A percentile compares a stretch with the other conserved stretches of the same genome.
phyloP scores from a whole-genome alignment of 2,113 vertebrate genomes.

The Sylvietta virens region DNA sequence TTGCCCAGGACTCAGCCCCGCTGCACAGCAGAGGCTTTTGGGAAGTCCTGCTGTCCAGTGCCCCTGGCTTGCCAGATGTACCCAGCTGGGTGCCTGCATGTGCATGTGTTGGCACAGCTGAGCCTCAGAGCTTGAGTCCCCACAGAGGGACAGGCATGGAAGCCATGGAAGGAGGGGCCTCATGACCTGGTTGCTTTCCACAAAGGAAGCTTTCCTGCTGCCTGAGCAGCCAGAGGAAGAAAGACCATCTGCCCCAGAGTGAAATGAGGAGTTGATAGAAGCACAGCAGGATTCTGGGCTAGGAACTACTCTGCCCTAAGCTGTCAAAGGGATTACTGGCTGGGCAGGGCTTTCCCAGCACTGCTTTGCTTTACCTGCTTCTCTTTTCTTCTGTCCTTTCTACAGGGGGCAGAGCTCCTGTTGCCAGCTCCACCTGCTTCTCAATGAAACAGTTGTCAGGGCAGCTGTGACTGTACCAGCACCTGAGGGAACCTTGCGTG shows the following conservation, averaged over 20 bases:
- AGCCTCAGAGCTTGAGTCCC: not conserved
- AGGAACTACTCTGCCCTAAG: not conserved
- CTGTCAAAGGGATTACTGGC: not conserved
- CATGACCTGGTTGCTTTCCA: not conserved
- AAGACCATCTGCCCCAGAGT: not conserved
- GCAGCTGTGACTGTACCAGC: not conserved
- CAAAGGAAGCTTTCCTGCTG: not conserved
- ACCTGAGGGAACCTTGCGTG: rapidly evolving
- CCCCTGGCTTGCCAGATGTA: not conserved
- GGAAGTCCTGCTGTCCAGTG: not conserved
- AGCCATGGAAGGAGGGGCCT: not conserved
- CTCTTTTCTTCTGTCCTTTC: not conserved
- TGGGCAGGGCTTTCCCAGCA: not conserved
- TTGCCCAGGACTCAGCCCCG: rapidly evolving
- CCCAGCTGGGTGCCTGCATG: not conserved
- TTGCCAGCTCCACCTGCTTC: not conserved
- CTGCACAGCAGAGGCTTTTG: rapidly evolving
- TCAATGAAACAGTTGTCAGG: rapidly evolving
- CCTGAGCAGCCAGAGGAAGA: not conserved
- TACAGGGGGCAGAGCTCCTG: not conserved
- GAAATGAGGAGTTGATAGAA: not conserved
- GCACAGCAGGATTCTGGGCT: not conserved
- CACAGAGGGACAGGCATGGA: not conserved
- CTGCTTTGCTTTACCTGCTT: not conserved
- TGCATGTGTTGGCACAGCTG: rapidly evolving